Percentiles rank a stretch among this genome's conserved stretches.
These are phyloP conservation scores for Deroptyus accipitrinus DNA, from an alignment of 2,113 vertebrate genomes.

Conservation along the genomic window DNA sequence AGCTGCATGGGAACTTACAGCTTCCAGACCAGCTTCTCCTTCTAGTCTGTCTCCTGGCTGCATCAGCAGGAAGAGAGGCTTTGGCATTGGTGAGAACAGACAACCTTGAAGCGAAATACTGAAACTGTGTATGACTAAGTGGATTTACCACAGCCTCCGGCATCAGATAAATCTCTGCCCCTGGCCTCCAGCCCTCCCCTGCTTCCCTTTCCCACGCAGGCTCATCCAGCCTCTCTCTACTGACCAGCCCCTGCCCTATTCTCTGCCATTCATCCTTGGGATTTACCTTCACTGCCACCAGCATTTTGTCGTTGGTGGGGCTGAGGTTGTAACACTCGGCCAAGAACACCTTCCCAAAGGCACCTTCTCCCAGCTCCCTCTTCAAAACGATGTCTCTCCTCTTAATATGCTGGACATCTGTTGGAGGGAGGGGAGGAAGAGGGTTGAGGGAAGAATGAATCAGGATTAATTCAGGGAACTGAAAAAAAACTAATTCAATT, in stretches of 20 bases:
- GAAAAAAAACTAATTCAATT: constrained; percentile 54
- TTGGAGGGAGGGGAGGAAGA: constrained; percentile 58
- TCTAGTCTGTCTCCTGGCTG: neutral
- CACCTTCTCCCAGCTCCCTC: constrained; percentile 94
- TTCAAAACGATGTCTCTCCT: constrained; percentile 97
- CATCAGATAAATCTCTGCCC: neutral
- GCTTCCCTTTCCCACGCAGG: constrained; percentile 28
- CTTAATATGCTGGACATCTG: constrained; percentile 98
- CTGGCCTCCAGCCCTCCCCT: constrained; percentile 23
- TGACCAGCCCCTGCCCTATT: neutral
- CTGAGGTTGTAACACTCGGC: constrained; percentile 98
- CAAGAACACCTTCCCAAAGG: constrained; percentile 99
- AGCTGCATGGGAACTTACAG: neutral
- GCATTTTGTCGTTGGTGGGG: constrained; percentile 97
- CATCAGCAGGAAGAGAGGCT: neutral
- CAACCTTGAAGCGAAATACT: neutral
- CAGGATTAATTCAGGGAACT: constrained; percentile 53
- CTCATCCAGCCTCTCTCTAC: neutral
- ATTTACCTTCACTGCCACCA: constrained; percentile 94
- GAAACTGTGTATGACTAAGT: neutral
- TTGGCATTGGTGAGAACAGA: neutral
- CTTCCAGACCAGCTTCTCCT: neutral
- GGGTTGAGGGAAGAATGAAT: constrained; percentile 40
- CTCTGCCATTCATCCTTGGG: neutral
- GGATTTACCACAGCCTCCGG: constrained; percentile 1